Evolutionary conservation across 2,888 invertebrate species (phyloP), one percentile per base, ranked within the genome.

Genomic region (Autographa gamma): DNA sequence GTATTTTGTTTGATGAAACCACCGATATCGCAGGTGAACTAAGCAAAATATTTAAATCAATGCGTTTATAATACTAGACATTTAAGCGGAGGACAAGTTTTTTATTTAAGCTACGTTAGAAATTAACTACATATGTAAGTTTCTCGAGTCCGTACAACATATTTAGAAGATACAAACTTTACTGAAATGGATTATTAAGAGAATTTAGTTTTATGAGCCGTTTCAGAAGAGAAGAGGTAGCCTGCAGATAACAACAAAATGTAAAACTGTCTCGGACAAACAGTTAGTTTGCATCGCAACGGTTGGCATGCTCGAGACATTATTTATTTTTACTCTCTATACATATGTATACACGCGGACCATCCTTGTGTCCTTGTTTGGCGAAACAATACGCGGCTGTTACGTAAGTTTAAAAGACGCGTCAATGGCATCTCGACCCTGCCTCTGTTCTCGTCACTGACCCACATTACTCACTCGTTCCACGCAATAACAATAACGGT

Each of bases 361-460:
- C 86, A 87, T 88, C 90, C 89, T 87, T 83, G 76, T 84, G 89
- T 89, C 91, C 90, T 90, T 90, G 88, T 87, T 86, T 87, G 87
- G 85, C 84, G 83, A 91, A 91, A 94, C 93, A 94, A 93, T 93
- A 91, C 91, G 85, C 80, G 76, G 83, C 80, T 75, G 87, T 94
- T 93, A 93, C 90, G 91, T 92, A 93, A 93, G 85, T 81, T 82
- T 83, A 86, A 88, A 90, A 92, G 89, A 90, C 89, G 88, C 92
- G 92, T 93, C 94, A 94, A 93, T 92, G 93, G 92, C 93, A 93
- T 93, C 93, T 93, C 93, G 95, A 94, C 94, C 95, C 94, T 93
- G 94, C 91, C 89, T 91, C 91, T 88, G 90, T 91, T 93, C 93
- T 94, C 91, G 93, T 92, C 92, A 94, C 92, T 94, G 95, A 94